A percentile compares a stretch with the other conserved stretches of the same genome.
Evolutionary conservation across 2,113 vertebrate species (phyloP).

Genomic region (Pelecanoides urinatrix): DNA sequence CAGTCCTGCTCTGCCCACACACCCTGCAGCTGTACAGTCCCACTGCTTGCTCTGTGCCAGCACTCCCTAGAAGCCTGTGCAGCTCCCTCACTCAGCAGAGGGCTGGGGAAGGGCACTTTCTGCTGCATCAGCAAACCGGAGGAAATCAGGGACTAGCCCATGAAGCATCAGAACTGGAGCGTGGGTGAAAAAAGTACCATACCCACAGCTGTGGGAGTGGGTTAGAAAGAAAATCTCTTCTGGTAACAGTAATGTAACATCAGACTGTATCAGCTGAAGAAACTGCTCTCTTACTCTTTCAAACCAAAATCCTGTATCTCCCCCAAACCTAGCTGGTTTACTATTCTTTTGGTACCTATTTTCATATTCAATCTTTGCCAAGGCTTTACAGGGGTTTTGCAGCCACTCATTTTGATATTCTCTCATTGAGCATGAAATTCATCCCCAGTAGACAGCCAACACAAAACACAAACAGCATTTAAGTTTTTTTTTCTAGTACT

Average conservation of each 20-base stretch:
- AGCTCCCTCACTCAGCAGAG: background rate
- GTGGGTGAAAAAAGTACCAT: background rate
- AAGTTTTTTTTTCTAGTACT: background rate
- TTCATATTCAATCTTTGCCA: background rate
- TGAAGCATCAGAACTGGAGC: background rate
- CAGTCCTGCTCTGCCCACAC: background rate
- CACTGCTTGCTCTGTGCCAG: rapidly evolving
- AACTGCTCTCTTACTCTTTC: background rate
- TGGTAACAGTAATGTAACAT: background rate
- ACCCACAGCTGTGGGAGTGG: rapidly evolving
- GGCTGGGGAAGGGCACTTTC: background rate
- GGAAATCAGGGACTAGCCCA: background rate
- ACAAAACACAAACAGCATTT: background rate
- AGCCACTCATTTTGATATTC: background rate
- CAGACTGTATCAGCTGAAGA: background rate
- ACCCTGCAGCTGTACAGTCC: no score
- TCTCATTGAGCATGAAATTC: background rate
- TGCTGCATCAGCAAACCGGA: background rate
- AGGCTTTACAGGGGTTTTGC: background rate
- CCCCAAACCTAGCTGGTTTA: background rate
- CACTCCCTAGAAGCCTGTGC: background rate
- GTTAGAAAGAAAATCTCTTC: background rate
- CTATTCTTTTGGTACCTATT: background rate
- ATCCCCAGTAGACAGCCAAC: background rate
- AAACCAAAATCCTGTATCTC: background rate